Evolutionary conservation across 2,113 vertebrate genomes (phyloP).

Genomic region (Actenoides lindsayi): DNA sequence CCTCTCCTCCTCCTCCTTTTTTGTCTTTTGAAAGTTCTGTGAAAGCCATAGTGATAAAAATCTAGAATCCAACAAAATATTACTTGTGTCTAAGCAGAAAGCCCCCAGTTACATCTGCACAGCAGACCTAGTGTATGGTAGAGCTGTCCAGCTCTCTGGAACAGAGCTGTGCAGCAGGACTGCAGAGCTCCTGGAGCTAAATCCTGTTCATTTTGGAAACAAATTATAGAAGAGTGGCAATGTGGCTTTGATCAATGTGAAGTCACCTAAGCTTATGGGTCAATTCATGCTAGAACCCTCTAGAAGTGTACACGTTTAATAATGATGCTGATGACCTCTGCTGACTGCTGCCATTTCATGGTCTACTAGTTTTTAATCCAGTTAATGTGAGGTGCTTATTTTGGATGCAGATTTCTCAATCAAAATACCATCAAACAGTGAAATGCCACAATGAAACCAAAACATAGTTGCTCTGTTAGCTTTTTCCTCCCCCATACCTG

Average conservation of each 20-base stretch:
- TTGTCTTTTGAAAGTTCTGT: background rate
- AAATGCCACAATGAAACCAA: background rate
- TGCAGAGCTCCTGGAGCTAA: background rate
- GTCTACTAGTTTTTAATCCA: background rate
- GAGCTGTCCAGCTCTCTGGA: background rate
- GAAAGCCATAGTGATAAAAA: background rate
- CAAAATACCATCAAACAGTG: background rate
- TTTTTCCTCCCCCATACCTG: background rate
- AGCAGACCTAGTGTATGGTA: background rate
- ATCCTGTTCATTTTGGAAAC: background rate
- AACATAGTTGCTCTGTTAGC: background rate
- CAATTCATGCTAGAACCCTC: background rate
- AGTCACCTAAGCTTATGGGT: background rate
- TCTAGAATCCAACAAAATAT: background rate
- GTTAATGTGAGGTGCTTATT: background rate
- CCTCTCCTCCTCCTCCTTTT: background rate
- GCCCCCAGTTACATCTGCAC: background rate
- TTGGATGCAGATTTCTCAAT: background rate
- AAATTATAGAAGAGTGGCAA: background rate
- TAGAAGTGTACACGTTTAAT: background rate
- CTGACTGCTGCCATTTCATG: slow-evolving; percentile 2
- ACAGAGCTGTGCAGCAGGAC: background rate
- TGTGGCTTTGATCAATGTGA: background rate
- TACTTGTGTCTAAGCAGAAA: background rate
- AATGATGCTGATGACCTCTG: background rate